Percentiles rank a stretch among this genome's conserved stretches.
These are phyloP conservation scores for Dipodomys stephensi DNA, from an alignment of 2,113 vertebrate species.

Conservation along the genomic window DNA sequence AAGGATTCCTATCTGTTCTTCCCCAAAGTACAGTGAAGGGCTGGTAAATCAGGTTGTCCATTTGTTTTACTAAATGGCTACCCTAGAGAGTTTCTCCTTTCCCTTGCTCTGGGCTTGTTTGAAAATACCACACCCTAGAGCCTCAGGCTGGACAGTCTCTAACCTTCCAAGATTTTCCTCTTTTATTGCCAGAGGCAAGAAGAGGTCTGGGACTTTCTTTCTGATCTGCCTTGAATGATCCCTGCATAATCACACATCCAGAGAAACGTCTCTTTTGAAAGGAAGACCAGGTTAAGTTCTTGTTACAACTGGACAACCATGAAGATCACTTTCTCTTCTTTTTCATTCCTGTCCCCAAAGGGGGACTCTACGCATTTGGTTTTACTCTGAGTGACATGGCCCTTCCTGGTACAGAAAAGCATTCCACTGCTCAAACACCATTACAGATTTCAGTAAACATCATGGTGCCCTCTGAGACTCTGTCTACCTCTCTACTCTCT, in stretches of 20 bases:
- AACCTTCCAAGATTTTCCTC: neutral
- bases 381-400: neutral
- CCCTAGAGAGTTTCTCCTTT: constrained; percentile 75
- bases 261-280: fast-evolving
- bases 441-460: neutral
- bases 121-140: constrained; percentile 57
- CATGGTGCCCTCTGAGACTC: neutral
- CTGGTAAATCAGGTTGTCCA: constrained; percentile 76
- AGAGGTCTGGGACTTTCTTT: neutral
- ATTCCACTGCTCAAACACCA: neutral
- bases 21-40: constrained; percentile 81
- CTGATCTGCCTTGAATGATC: neutral
- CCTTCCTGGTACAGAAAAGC: neutral
- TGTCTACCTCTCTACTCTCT: neutral
- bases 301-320: neutral
- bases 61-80: constrained; percentile 83
- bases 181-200: neutral
- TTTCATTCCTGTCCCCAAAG: neutral
- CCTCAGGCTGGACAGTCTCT: neutral
- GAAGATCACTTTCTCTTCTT: neutral
- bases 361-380: neutral
- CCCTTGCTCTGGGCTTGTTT: constrained; percentile 66
- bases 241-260: neutral
- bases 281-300: neutral
- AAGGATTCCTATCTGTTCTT: constrained; percentile 74